Base-by-base conservation (phyloP, 2,888 invertebrate genomes). In the Clivina fossor region DNA sequence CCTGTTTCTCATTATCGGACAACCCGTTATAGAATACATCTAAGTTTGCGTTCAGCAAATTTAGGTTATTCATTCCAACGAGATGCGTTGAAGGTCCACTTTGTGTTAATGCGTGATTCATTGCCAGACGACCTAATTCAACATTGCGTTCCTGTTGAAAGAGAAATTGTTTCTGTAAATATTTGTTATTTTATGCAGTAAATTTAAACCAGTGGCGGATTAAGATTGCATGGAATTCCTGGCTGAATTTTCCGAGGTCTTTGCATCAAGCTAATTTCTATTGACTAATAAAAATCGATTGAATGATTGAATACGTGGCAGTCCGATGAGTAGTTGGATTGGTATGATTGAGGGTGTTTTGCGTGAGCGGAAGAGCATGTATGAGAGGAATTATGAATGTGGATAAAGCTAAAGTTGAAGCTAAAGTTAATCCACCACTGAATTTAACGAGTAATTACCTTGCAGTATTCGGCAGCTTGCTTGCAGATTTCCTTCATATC, bases 111-210 rank as follows among this genome's bases (percentile, higher is more conserved):
- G 81, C 78, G 68, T 83, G 79, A 78, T 84, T 82, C 53, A 85
- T 76, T 7, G 90, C 89, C 30, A 91, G 71, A 66, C 83, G 84
- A 2, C 84, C 88, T 18, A 91, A 69, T 72, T 90, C 86, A 4
- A 86, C 78, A 35, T 78, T 75, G 41, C 78, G 75, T 56, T 72
- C 74, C 84, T 82, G 61, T n/a, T n/a, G n/a, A n/a, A n/a, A n/a
- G n/a, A n/a, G n/a, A 40, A 63, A 68, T 47, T 37, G n/a, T n/a
- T n/a, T n/a, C n/a, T n/a, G n/a, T 16, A 20, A 30, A 2, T 46
- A 43, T 35, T 43, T 24, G 35, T 28, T 20, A 13, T 11, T 8
- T 19, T n/a, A n/a, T n/a, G n/a, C n/a, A n/a, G n/a, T n/a, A n/a
- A n/a, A n/a, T n/a, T n/a, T n/a, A n/a, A n/a, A n/a, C n/a, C n/a